Evolutionary conservation across 2,797 vertebrate genomes (phyloP).

Genomic region (Loriculus beryllinus): DNA sequence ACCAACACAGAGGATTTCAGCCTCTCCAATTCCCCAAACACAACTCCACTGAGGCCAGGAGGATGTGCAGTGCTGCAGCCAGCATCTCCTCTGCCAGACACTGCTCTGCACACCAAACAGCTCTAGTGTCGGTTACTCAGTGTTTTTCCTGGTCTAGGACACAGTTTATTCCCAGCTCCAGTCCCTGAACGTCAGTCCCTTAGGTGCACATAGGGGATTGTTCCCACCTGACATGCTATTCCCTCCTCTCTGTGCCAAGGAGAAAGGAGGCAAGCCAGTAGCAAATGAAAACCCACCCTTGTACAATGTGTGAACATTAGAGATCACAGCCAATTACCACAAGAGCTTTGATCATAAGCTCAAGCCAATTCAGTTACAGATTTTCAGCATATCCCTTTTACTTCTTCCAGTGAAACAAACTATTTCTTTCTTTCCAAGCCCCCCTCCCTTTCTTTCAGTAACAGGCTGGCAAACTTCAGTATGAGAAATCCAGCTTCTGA

Average conservation of each 20-base stretch:
- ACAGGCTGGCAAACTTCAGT: neutral
- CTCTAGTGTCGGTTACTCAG: neutral
- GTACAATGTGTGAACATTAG: neutral
- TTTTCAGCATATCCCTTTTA: neutral
- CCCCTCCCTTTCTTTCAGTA: neutral
- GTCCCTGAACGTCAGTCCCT: neutral
- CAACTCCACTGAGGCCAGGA: neutral
- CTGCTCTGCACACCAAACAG: neutral
- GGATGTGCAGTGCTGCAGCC: neutral
- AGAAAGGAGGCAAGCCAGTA: neutral
- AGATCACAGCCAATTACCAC: neutral
- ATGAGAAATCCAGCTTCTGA: neutral
- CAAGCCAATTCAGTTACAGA: neutral
- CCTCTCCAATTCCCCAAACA: neutral
- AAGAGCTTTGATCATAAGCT: neutral
- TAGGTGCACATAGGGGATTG: neutral
- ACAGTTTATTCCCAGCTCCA: neutral
- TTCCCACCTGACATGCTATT: neutral
- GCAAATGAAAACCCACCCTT: neutral
- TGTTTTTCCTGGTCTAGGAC: neutral
- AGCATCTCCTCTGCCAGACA: neutral
- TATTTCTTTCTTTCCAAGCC: neutral
- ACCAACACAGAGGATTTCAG: neutral
- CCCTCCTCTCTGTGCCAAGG: neutral
- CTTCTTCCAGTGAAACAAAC: neutral